phyloP scores from a whole-genome alignment of 2,888 invertebrate genomes.

The Acanthosepion esculentum region DNA sequence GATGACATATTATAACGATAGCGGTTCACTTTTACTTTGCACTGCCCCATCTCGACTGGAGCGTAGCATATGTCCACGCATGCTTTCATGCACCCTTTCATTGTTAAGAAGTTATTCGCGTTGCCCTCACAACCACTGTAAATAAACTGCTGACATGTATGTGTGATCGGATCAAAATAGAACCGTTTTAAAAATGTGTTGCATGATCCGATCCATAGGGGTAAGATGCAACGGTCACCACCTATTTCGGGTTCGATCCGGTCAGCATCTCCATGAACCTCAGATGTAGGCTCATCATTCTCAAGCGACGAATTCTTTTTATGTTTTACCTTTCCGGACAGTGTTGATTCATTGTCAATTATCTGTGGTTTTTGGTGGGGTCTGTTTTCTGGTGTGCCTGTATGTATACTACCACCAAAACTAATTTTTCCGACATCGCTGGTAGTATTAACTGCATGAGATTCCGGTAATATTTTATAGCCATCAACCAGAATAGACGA shows the following conservation, averaged over 20 bases:
- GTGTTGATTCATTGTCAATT: background rate
- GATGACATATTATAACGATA: background rate
- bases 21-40: background rate
- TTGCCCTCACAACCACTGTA: constrained; percentile 78
- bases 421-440: background rate
- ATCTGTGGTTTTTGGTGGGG: background rate
- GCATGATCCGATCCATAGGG: background rate
- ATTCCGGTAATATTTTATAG: too few relatives aligned
- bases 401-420: too few relatives aligned
- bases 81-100: constrained; percentile 83
- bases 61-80: background rate
- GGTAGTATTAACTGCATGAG: background rate
- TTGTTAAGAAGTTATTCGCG: constrained; percentile 80
- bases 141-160: constrained; percentile 82
- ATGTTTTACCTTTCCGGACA: background rate
- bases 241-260: background rate
- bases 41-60: background rate
- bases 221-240: background rate
- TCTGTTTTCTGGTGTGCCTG: background rate
- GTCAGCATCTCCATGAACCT: background rate
- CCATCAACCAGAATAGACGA: too few relatives aligned
- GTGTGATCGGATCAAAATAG: background rate
- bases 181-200: background rate
- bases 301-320: background rate
- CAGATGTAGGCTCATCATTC: background rate